Evolutionary conservation across 1,140 invertebrate species (phyloP), one percentile per base, ranked within the genome.

Genomic region (Achroia grisella): DNA sequence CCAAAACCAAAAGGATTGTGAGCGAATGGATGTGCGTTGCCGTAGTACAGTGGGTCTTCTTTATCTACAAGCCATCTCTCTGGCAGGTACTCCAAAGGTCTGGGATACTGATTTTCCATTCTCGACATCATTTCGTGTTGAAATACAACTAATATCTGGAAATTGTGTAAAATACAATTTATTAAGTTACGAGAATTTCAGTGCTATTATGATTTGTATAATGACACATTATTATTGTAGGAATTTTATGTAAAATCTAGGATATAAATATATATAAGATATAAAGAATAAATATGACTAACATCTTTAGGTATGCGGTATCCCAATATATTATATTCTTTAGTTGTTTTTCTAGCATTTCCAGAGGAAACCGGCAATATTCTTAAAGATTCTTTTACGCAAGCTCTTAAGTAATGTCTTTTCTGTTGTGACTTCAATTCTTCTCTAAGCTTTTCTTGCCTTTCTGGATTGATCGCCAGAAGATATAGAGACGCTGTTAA

Each of bases 351-450:
- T 36, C 90, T 86, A 0, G 87, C 17, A n/a, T 85, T 89, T 10
- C 87, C 88, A 0, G 85, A 60, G 0, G 85, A 77, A 1, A 90
- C 77, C 1, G 89, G 89, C 62, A 87, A 76, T 8, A 90, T 44
- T 39, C 89, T 83, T 27, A 89, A 86, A 1, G 88, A 83, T 69
- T 93, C 91, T 63, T 91, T 92, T n/a, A 92, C 80, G 46, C 89
- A 90, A 9, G 91, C 91, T 48, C 88, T 89, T 2, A 93, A 53
- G 55, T 92, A 93, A 0, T 84, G 82, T 49, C 91, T 71, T 34
- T 88, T 61, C 10, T 67, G 29, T 0, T 65, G 51, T 3, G 56
- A 63, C n/a, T 71, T 52, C 0, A 94, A 68, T 83, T 95, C 93
- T 51, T 90, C 62, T 29, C 89, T 85, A 1, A 95, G 63, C 71